Conservation (phyloP, 2,888 invertebrate species). For the Venusia cambrica region DNA sequence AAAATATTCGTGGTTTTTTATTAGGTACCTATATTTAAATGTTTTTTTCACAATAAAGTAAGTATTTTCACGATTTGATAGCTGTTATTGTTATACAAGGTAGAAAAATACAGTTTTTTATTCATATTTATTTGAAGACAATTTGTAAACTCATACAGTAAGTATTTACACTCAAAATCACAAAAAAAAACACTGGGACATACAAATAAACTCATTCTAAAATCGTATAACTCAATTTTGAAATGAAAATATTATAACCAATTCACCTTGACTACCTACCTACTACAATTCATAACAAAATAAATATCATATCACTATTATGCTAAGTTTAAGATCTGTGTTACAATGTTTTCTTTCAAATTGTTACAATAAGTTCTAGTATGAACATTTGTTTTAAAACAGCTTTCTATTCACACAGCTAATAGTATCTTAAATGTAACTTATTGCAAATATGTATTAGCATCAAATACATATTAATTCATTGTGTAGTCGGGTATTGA, state of each 20-base stretch:
- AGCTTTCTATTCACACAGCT: slow-evolving; percentile 3
- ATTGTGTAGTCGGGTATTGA: no score
- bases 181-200: slow-evolving; percentile 30
- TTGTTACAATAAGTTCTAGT: slow-evolving; percentile 5
- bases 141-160: slow-evolving; percentile 23
- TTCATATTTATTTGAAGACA: slow-evolving; percentile 28
- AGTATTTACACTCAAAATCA: slow-evolving; percentile 42
- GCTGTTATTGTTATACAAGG: no score
- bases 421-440: no score
- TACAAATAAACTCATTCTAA: slow-evolving; percentile 27
- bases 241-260: slow-evolving; percentile 26
- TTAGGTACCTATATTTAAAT: no score
- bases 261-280: background rate
- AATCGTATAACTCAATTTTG: slow-evolving; percentile 15
- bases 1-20: no score
- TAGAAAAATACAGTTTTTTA: slow-evolving; percentile 13
- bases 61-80: no score
- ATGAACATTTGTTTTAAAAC: slow-evolving; percentile 6
- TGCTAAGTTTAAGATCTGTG: background rate
- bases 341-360: slow-evolving; percentile 15
- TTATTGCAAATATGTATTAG: no score
- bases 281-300: slow-evolving; percentile 10
- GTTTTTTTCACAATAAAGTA: no score
- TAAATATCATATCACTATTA: slow-evolving; percentile 8
- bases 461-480: no score